Evolutionary conservation across 2,113 vertebrate genomes (phyloP), one percentile per base, ranked within the genome.

Genomic region (Benitochromis conjunctus): DNA sequence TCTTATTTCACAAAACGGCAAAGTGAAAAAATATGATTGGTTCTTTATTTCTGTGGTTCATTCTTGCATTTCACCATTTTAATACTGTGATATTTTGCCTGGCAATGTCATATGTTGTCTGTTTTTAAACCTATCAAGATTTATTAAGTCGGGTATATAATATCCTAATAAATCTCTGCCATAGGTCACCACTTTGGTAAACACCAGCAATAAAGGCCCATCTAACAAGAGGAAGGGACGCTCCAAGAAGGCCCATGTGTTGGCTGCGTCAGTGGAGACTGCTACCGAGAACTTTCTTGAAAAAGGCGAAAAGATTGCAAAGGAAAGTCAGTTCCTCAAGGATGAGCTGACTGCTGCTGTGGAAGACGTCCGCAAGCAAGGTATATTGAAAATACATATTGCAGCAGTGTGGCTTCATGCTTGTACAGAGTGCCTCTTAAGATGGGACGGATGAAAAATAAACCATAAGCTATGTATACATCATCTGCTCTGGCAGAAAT

Each of bases 161-260:
- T 11, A 62, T 41, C n/a, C n/a, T 12, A 1, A 66, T 85, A 4
- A 82, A 6, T 36, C 14, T 34, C 8, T 43, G 56, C 41, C 60
- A 60, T 87, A 99, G 99, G 99, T 99, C 64, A 99, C 98, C 46
- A 99, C 99, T 4, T 91, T 99, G 95, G 99, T 99, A 29, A 99
- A 99, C 95, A 98, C 97, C 29, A 99, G 98, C 94, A 99, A 98
- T 93, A 99, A 99, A 92, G 99, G 99, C 0, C 99, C 99, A 6
- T 99, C 98, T 56, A 99, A 99, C 94, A 99, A 99, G 90, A 99
- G 99, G 90, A 98, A 99, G 94, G 99, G 99, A 1, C 98, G 99
- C 89, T 99, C 99, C 81, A 99, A 99, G 96, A 99, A 99, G 95
- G 99, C 99, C 2, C 98, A 99, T 93, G 98, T 99, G 83, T 93